These are phyloP conservation scores for Kobus ellipsiprymnus DNA, from an alignment of 2,113 vertebrate species.

Conservation along the genomic window DNA sequence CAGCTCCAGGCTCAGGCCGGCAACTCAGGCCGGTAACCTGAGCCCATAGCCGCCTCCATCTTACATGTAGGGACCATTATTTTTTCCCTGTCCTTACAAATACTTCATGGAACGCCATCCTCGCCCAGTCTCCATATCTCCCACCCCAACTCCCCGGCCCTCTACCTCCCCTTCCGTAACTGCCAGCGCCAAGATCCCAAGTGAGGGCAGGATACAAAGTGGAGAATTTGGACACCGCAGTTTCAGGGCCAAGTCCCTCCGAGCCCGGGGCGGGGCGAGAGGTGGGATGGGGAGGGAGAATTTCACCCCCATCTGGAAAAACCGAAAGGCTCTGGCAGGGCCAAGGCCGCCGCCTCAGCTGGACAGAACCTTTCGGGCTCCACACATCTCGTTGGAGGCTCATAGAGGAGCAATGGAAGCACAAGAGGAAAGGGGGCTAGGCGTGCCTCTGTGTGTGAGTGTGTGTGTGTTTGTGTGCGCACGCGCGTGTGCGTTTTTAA, in stretches of 20 bases:
- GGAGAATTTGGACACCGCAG: background rate
- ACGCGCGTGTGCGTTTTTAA: conserved; percentile 35
- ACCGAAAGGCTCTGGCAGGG: background rate
- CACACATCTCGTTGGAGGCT: background rate
- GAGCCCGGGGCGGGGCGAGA: background rate
- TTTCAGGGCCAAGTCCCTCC: background rate
- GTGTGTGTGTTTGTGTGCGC: background rate
- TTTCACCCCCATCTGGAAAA: background rate
- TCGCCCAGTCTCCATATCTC: background rate
- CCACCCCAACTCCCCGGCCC: background rate
- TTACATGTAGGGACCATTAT: conserved; percentile 65
- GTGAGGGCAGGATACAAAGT: background rate
- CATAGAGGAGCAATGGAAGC: background rate
- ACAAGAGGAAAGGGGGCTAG: background rate
- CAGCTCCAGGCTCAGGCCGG: conserved; percentile 40
- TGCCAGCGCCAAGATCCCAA: background rate
- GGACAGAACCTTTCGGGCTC: background rate
- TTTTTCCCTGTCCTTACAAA: background rate
- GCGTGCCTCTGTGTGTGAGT: background rate
- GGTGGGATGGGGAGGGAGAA: background rate
- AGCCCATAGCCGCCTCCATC: conserved; percentile 70
- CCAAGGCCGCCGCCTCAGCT: background rate
- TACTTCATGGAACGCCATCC: background rate
- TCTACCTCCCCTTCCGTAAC: background rate
- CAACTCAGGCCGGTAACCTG: conserved; percentile 29